Base-by-base conservation (phyloP, 2,888 invertebrate species). In the Ypsolopha sequella region DNA sequence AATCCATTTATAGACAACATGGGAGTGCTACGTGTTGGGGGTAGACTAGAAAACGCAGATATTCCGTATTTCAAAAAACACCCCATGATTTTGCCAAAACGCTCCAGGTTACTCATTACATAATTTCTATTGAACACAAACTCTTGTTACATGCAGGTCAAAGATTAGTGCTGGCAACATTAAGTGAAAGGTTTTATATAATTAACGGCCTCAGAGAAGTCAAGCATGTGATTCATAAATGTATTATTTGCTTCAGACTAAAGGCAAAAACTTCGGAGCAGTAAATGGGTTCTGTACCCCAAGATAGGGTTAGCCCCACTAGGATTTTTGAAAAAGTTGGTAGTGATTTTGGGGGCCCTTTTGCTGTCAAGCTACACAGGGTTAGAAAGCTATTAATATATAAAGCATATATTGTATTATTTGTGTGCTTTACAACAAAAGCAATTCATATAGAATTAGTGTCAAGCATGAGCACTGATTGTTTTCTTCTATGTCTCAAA, bases 201-300 rank as follows among this genome's bases (percentile, higher is more conserved):
- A 11, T 56, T 11, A 52, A 56, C 49, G 57, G 57, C 8, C 34
- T 56, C n/a, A 47, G 51, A 46, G 11, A 54, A 45, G 47, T 61
- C 1, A 61, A 59, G 51, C 58, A 56, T 10, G 8, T 59, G 13
- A 50, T 50, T 13, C 48, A 55, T 44, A 57, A 57, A 52, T 61
- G 59, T 53, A 7, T 59, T 1, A 51, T 33, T 7, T 59, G 61
- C 56, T 57, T 55, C 39, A 57, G 56, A 48, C 41, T 55, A 1
- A 59, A 58, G 14, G 58, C 55, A 1, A 38, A 38, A 6, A 38
- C 51, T 10, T 50, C 54, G 6, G 52, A 54, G 6, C 58, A 60
- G 46, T 49, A 58, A 7, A 57, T 58, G 56, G 57, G 58, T 7
- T 54, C 53, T n/a, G 41, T 58, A 38, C 54, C 55, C 2, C 49